phyloP scores from a whole-genome alignment of 2,797 vertebrate species.

The Carcharodon carcharias region DNA sequence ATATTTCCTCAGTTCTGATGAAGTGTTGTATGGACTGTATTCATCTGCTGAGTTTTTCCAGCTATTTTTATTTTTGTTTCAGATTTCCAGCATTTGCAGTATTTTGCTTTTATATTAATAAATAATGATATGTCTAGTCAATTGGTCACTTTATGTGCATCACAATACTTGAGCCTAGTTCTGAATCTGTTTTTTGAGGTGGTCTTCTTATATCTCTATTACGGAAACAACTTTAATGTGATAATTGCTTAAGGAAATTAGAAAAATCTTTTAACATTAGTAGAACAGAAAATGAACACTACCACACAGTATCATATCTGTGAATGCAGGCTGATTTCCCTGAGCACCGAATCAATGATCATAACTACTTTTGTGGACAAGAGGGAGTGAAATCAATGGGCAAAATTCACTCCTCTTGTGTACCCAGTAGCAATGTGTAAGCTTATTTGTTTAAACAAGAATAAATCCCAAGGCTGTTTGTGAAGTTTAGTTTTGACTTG shows the following conservation, averaged over 20 bases:
- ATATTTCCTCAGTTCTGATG: too few species aligned
- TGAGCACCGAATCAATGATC: not conserved
- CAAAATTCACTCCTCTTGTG: not conserved
- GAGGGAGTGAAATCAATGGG: not conserved
- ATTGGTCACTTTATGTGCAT: not conserved
- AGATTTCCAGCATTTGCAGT: too few species aligned
- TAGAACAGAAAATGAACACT: not conserved
- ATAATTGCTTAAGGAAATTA: not conserved
- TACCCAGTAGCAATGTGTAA: not conserved
- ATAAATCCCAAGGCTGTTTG: not conserved
- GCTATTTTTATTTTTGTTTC: too few species aligned
- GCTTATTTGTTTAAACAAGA: not conserved
- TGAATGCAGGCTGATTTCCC: not conserved
- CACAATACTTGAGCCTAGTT: not conserved
- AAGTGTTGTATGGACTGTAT: too few species aligned
- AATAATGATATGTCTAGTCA: not conserved
- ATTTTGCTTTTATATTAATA: too few species aligned
- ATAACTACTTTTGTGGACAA: not conserved
- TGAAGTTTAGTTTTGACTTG: not conserved
- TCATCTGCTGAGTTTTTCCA: too few species aligned
- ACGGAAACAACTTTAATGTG: not conserved
- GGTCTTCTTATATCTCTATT: not conserved
- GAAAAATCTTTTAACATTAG: not conserved
- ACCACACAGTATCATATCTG: not conserved
- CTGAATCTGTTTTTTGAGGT: not conserved